Percentiles rank a stretch among this genome's conserved stretches.
Evolutionary conservation across 2,888 invertebrate genomes (phyloP).

Genomic region (Dioctria linearis): DNA sequence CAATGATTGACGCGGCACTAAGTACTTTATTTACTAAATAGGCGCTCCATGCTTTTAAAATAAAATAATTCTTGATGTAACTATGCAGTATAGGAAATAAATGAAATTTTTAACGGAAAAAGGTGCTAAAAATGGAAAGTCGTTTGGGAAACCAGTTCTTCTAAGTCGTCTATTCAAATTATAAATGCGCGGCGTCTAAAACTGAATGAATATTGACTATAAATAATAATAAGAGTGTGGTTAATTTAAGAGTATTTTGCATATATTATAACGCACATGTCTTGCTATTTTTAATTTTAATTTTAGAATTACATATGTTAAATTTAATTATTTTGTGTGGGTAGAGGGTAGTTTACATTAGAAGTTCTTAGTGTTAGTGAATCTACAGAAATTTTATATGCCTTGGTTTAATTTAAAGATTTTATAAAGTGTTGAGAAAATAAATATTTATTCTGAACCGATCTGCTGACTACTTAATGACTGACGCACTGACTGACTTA

Average conservation of each 20-base stretch:
- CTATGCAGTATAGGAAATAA: not conserved
- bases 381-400: too few relatives aligned
- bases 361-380: too few relatives aligned
- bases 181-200: not conserved
- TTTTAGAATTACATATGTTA: too few relatives aligned
- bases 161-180: not conserved
- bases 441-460: too few relatives aligned
- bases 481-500: too few relatives aligned
- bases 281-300: not conserved
- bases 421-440: too few relatives aligned
- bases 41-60: not conserved
- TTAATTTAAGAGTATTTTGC: not conserved
- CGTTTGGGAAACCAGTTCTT: constrained; percentile 14
- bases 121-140: constrained; percentile 13
- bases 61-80: not conserved
- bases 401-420: too few relatives aligned
- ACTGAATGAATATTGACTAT: not conserved
- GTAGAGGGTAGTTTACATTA: too few relatives aligned
- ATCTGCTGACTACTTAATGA: too few relatives aligned
- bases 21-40: too few relatives aligned
- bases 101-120: constrained; percentile 19
- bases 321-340: too few relatives aligned
- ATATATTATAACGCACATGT: not conserved
- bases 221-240: not conserved
- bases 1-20: too few relatives aligned